phyloP scores from a whole-genome alignment of 2,113 vertebrate genomes.

The Leptocoma aspasia region DNA sequence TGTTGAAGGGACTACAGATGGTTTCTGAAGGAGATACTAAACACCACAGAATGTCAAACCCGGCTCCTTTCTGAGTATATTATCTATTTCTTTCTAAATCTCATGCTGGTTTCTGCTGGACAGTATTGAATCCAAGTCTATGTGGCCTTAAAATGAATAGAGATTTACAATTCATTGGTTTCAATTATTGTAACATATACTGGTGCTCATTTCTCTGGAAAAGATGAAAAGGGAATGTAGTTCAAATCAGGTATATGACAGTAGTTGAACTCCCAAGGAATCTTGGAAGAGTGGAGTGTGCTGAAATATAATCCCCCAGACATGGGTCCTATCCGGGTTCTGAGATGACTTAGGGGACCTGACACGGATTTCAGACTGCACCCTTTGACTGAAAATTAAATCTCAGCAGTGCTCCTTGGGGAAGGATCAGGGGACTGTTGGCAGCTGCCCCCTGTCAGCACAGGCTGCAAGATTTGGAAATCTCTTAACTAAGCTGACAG shows the following conservation, averaged over 20 bases:
- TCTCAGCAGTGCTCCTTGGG: conserved; percentile 74
- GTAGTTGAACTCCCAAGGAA: conserved; percentile 52
- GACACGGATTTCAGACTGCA: conserved; percentile 76
- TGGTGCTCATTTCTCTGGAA: not conserved
- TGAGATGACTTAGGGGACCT: conserved; percentile 75
- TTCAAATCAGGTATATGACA: conserved; percentile 24
- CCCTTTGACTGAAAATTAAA: conserved; percentile 82
- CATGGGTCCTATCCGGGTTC: conserved; percentile 65
- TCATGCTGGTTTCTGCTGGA: not conserved
- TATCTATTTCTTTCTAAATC: not conserved
- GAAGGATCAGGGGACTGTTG: conserved; percentile 77
- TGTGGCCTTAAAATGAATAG: not conserved
- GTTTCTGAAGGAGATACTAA: not conserved
- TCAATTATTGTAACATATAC: conserved; percentile 15
- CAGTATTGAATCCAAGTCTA: not conserved
- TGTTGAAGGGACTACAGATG: not conserved
- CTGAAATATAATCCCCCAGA: conserved; percentile 64
- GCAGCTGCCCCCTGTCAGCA: conserved; percentile 82
- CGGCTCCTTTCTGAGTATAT: not conserved
- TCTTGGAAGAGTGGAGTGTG: conserved; percentile 32
- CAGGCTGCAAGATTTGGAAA: conserved; percentile 77
- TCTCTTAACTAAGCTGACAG: conserved; percentile 86
- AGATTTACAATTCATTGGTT: conserved; percentile 39
- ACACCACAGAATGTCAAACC: not conserved
- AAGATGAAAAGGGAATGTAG: not conserved